These are phyloP conservation scores for Xanthostigma xanthostigma DNA, from an alignment of 2,888 invertebrate species.

Conservation along the genomic window DNA sequence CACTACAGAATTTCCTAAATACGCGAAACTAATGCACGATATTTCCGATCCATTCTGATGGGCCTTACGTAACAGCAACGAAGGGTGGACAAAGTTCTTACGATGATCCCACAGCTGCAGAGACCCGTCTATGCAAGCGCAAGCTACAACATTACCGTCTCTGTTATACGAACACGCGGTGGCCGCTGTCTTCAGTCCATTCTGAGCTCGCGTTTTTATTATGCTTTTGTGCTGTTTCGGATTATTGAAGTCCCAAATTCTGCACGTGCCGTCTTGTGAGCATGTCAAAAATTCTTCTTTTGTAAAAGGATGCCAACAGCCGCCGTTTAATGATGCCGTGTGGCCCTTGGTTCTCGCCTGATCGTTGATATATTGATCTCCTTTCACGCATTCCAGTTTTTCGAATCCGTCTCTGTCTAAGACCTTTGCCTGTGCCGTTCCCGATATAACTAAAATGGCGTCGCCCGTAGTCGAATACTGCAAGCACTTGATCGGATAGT, in stretches of 20 bases:
- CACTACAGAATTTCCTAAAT: conserved; percentile 62
- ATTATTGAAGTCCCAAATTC: conserved; percentile 78
- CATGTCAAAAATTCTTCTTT: conserved; percentile 90
- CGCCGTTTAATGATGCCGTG: conserved; percentile 74
- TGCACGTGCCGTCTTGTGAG: conserved; percentile 82
- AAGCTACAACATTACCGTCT: conserved; percentile 50
- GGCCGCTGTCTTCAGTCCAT: conserved; percentile 75
- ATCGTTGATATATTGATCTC: conserved; percentile 91
- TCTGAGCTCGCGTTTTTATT: conserved; percentile 75
- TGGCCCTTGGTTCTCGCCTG: conserved; percentile 91
- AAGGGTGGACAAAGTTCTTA: conserved; percentile 78
- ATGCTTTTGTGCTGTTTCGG: conserved; percentile 65
- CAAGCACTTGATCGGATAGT: conserved; percentile 78
- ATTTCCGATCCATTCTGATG: conserved; percentile 71
- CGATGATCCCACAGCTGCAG: conserved; percentile 96
- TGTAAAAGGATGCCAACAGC: conserved; percentile 86
- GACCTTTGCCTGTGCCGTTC: conserved; percentile 85
- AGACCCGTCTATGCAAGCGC: conserved; percentile 88
- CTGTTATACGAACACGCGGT: conserved; percentile 70
- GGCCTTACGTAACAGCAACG: conserved; percentile 59
- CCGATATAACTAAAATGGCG: conserved; percentile 80
- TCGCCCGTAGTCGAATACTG: conserved; percentile 94
- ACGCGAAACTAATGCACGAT: conserved; percentile 75
- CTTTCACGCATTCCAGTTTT: conserved; percentile 82
- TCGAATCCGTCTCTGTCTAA: conserved; percentile 91